Percentiles rank a stretch among this genome's conserved stretches.
phyloP scores from a whole-genome alignment of 53 echinoderm and acorn worm species.

The Astropecten irregularis region DNA sequence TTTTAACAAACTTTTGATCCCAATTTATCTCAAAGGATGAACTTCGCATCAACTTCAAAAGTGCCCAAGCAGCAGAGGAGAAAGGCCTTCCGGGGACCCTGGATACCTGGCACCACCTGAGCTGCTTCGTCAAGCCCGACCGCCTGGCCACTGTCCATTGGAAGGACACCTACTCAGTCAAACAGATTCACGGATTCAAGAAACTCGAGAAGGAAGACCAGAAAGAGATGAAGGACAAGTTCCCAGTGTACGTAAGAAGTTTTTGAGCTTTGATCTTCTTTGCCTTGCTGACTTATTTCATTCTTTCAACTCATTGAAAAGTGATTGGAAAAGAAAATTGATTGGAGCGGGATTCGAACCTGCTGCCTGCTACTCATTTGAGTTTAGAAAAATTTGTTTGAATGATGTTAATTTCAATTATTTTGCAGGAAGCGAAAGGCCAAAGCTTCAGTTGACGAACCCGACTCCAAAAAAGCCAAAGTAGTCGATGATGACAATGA shows the following conservation, averaged over 20 bases:
- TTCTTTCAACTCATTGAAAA: too few relatives aligned
- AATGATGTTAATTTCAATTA: too few relatives aligned
- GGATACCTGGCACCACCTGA: conserved; percentile 87
- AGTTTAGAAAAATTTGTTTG: too few relatives aligned
- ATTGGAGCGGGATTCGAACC: too few relatives aligned
- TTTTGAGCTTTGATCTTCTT: too few relatives aligned
- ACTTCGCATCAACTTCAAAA: conserved; percentile 56
- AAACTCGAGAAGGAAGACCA: conserved; percentile 68
- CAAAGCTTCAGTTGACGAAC: conserved; percentile 47
- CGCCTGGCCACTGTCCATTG: conserved; percentile 62
- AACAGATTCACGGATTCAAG: conserved; percentile 53
- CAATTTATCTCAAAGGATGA: conserved; percentile 54
- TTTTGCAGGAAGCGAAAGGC: conserved; percentile 79
- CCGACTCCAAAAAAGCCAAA: conserved; percentile 74
- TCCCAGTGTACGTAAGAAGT: conserved; percentile 65
- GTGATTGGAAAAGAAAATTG: too few relatives aligned
- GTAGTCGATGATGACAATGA: conserved; percentile 67
- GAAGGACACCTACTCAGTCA: conserved; percentile 64
- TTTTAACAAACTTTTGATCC: too few relatives aligned
- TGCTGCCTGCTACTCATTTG: too few relatives aligned
- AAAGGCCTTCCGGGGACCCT: conserved; percentile 72
- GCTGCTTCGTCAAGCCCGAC: conserved; percentile 78
- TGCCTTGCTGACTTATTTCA: too few relatives aligned
- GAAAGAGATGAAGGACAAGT: conserved; percentile 74
- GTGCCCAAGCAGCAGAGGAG: conserved; percentile 35